Evolutionary conservation across 1,140 invertebrate species (phyloP), one percentile per base, ranked within the genome.

Genomic region (Drosophila teissieri): DNA sequence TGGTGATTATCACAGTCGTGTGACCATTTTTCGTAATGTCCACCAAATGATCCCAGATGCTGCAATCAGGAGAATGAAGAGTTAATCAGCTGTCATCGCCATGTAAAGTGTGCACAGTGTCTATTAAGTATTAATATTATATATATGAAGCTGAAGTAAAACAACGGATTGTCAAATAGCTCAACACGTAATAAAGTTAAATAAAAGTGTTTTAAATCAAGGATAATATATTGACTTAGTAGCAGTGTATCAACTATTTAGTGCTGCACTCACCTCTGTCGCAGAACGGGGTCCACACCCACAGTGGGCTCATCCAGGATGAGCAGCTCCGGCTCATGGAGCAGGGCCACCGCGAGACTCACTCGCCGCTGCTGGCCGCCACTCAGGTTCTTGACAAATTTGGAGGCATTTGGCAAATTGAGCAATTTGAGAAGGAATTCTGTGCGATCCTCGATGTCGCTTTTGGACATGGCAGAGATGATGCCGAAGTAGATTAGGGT

Each of bases 1-100:
- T 99, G 1, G 98, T 99, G 61, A 99, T 98, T 63, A 99, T 98
- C 37, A 99, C 97, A 10, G 98, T 99, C 19, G 96, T 98, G 65
- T 95, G 94, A n/a, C 96, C 95, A 78, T 95, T 95, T 91, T 95
- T 96, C 0, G 97, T 97, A 39, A 99, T 96, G 11, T 97, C 95
- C 14, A 98, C 95, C 69, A 99, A 92, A 93, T 99, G 97, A 83
- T 98, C 96, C 98, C 98, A 99, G 75, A 99, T 99, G 84, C 95
- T 96, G 92, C 36, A 93, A 93, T 55, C 51, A 67, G 48, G 42
- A 37, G 62, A 27, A 72, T 42, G 40, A 78, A 67, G 72, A 73
- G 84, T 83, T 84, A 76, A 77, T 67, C 54, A 56, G 52, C 37
- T 40, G 39, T 37, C 34, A 80, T 52, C 27, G n/a, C n/a, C 0